phyloP scores from a whole-genome alignment of 2,888 invertebrate species.

The Idaea straminata region DNA sequence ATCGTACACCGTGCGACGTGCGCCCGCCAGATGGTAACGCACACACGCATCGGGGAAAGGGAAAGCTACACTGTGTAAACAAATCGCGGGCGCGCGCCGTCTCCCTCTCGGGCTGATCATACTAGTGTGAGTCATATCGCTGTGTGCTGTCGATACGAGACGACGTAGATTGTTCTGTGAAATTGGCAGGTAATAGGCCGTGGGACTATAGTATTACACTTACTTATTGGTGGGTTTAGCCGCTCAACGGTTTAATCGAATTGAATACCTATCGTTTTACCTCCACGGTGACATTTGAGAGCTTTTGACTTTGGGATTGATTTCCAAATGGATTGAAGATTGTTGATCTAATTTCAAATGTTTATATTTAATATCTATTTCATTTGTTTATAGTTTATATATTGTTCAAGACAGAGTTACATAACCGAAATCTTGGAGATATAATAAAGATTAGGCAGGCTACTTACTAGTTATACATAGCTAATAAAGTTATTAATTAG shows the following conservation, averaged over 20 bases:
- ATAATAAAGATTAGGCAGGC: no score
- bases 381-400: no score
- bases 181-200: constrained; percentile 80
- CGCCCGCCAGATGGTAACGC: constrained; percentile 73
- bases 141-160: constrained; percentile 72
- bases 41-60: constrained; percentile 69
- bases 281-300: constrained; percentile 44
- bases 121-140: constrained; percentile 67
- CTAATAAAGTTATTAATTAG: not conserved
- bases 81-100: constrained; percentile 69
- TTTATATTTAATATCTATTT: not conserved
- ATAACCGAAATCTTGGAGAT: no score
- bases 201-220: constrained; percentile 76
- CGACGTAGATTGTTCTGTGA: constrained; percentile 78
- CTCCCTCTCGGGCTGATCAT: constrained; percentile 67
- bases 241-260: constrained; percentile 71
- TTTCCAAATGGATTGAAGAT: constrained; percentile 7
- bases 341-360: not conserved
- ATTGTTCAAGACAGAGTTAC: no score
- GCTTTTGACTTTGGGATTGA: constrained; percentile 15
- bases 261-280: constrained; percentile 64
- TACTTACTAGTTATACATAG: not conserved
- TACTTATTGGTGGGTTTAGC: constrained; percentile 74
- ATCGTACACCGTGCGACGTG: constrained; percentile 39
- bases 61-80: constrained; percentile 79